Evolutionary conservation across 2,888 invertebrate species (phyloP), one percentile per base, ranked within the genome.

Genomic region (Drosophila setosimentum): DNA sequence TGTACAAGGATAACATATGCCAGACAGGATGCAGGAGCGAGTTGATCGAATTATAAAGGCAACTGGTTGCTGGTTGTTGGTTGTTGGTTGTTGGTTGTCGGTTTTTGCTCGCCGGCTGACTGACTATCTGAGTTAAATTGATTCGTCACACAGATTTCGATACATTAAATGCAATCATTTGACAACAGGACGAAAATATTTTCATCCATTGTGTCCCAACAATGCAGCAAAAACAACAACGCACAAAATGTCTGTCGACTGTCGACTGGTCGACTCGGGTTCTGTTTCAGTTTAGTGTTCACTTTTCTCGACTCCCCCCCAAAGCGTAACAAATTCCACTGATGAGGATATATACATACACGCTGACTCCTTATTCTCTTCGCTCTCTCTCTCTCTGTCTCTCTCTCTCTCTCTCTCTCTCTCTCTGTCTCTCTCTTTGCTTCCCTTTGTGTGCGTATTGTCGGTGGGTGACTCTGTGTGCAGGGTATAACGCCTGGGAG

Each of bases 131-230:
- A 58, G 55, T 53, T 68, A 81, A 92, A 92, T 91, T 85, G 90
- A 91, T 93, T 93, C 91, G 93, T 93, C 89, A 91, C 92, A 91
- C 92, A 87, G 92, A 92, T 93, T 92, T 91, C 87, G 91, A 92
- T 92, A 91, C 92, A 93, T 92, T 93, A 91, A 92, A 92, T 91
- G 91, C 92, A 92, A 93, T 93, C 93, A 93, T 93, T 92, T 92
- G 92, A 93, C 93, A 93, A 92, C 92, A 93, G 93, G 92, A 93
- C 91, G 92, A 93, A 92, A 92, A 92, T 90, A 92, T 90, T 92
- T 91, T 90, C 82, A 83, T 85, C 87, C 78, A 82, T 89, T 89
- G 89, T 89, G 89, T 89, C 82, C 89, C 74, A 89, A 89, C 83
- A 87, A 82, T 80, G 50, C 69, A 73, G 55, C 57, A 66, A 68